Conservation (phyloP, 1,140 invertebrate species). For the Dendroctonus ponderosae region DNA sequence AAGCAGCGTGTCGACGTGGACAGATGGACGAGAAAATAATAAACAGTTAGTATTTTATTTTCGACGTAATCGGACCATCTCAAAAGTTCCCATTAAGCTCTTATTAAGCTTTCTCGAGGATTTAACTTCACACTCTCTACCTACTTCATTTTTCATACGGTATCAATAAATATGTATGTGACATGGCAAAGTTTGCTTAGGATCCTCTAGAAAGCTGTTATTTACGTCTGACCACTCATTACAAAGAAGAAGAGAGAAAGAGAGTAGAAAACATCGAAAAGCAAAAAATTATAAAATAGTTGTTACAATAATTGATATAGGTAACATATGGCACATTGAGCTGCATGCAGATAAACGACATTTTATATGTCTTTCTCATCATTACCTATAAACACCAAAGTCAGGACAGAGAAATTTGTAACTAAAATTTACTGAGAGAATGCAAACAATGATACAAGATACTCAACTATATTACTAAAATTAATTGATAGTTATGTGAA, state of each 20-base stretch:
- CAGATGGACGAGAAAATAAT: slow-evolving; percentile 56
- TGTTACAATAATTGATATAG: slow-evolving; percentile 17
- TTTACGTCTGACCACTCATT: slow-evolving; percentile 47
- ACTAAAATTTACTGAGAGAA: not conserved
- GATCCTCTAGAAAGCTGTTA: slow-evolving; percentile 28
- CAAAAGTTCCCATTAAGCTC: slow-evolving; percentile 81
- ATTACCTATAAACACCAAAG: slow-evolving; percentile 10
- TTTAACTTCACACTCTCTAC: slow-evolving; percentile 1
- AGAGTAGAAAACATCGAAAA: slow-evolving; percentile 36
- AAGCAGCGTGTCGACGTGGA: slow-evolving; percentile 53
- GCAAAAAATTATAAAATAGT: slow-evolving; percentile 32
- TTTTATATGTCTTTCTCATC: slow-evolving; percentile 5
- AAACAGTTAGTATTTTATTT: slow-evolving; percentile 41
- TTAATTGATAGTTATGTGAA: too few species aligned
- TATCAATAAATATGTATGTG: not conserved
- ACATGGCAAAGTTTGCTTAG: too few species aligned
- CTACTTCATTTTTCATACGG: not conserved
- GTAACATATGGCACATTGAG: slow-evolving; percentile 44
- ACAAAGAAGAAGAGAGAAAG: slow-evolving; percentile 36
- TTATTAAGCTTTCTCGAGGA: slow-evolving; percentile 27
- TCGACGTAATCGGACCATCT: slow-evolving; percentile 83
- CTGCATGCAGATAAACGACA: slow-evolving; percentile 39
- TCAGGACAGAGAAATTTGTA: not conserved
- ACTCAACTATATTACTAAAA: slow-evolving; percentile 39
- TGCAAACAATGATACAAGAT: slow-evolving; percentile 4